Evolutionary conservation across 2,888 invertebrate species (phyloP), one percentile per base, ranked within the genome.

Genomic region (Eugnorisma glareosa): DNA sequence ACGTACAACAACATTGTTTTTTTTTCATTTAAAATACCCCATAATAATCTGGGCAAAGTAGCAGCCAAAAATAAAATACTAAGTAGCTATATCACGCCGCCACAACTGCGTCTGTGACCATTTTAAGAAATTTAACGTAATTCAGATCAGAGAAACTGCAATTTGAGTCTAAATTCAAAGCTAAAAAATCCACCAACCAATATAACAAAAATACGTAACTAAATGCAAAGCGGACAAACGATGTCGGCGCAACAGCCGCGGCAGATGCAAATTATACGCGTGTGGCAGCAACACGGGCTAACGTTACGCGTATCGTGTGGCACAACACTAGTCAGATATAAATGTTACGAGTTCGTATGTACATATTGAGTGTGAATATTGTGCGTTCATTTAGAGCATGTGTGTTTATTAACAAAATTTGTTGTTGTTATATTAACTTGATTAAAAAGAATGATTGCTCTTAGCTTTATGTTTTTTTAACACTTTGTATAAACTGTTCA

Each of bases 201-300:
- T 61, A 13, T 31, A 61, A 77, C 35, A 28, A 61, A 63, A 68
- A 61, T 61, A 74, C 13, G 57, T 24, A 67, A 57, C 77, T 71
- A 67, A 71, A 73, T 51, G n/a, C 73, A 77, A 84, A 80, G 61
- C 63, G 72, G 51, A 67, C 67, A 79, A 79, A 35, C 54, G 71
- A n/a, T n/a, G 24, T 74, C 57, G 67, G 73, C 31, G 71, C 66
- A 70, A 74, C 73, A 73, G 64, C 31, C 64, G 81, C 80, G 61
- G 57, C 88, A 84, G 85, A 86, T 89, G 89, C 85, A 86, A 89
- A 89, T 89, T 89, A 89, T 84, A 81, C 77, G 81, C 76, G 78
- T 75, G 66, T 61, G 66, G 59, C 72, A n/a, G 5, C 54, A 71
- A 77, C 73, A 67, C 73, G 24, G 68, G 66, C 75, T 67, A 78